These are phyloP conservation scores for Odontesthes bonariensis DNA, from an alignment of 2,113 vertebrate genomes.

Conservation along the genomic window DNA sequence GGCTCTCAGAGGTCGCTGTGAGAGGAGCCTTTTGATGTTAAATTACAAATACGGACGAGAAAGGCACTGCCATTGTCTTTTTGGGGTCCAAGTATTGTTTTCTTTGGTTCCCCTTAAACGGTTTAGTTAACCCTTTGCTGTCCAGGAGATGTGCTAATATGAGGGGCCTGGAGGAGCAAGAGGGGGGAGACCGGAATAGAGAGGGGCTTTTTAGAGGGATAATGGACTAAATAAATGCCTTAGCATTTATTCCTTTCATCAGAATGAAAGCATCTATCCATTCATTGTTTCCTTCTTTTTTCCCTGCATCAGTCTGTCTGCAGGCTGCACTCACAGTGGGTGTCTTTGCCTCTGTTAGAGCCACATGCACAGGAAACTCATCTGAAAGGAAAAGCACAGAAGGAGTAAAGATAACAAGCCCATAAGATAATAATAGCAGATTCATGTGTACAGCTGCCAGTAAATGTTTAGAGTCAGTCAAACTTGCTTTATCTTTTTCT, in stretches of 20 bases:
- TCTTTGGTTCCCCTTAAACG: conserved; percentile 83
- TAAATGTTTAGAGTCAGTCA: conserved; percentile 24
- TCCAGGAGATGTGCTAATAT: conserved; percentile 76
- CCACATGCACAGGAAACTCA: conserved; percentile 48
- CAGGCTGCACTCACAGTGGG: conserved; percentile 60
- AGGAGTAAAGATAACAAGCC: conserved; percentile 63
- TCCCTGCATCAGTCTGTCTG: conserved; percentile 60
- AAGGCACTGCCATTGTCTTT: conserved; percentile 85
- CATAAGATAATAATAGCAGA: conserved; percentile 43
- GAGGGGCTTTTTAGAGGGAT: conserved; percentile 76
- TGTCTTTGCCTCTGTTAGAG: conserved; percentile 47
- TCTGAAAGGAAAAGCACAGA: conserved; percentile 47
- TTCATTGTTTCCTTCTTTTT: conserved; percentile 71
- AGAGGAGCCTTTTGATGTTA: conserved; percentile 88
- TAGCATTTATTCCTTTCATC: conserved; percentile 76
- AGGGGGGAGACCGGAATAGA: conserved; percentile 63
- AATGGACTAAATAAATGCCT: conserved; percentile 80
- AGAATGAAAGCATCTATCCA: conserved; percentile 79
- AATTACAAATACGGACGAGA: conserved; percentile 87
- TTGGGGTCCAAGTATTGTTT: conserved; percentile 83
- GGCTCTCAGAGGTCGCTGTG: conserved; percentile 84
- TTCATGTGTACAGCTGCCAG: conserved; percentile 17
- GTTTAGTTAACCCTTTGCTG: conserved; percentile 83
- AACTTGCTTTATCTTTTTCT: no score
- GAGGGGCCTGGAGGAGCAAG: conserved; percentile 62